Evolutionary conservation across 2,888 invertebrate genomes (phyloP), one percentile per base, ranked within the genome.

Genomic region (Andrena trimmerana): DNA sequence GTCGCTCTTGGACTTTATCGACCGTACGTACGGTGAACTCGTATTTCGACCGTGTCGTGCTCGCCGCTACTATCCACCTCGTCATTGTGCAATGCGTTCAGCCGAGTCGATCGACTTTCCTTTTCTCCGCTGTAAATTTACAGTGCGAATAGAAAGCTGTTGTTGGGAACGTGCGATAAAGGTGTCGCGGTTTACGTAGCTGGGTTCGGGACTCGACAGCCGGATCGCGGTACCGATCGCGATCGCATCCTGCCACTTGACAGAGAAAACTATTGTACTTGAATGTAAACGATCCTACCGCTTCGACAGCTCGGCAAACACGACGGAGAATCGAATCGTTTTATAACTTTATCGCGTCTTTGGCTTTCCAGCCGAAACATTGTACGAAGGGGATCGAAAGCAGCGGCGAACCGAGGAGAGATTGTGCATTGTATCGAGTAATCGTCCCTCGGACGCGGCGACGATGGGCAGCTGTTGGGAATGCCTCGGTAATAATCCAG

Each of bases 31-130:
- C 59, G 16, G 8, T 4, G 54, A 33, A 50, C 69, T 57, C 50
- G 57, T 13, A 33, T 60, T 57, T 66, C 71, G 66, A 71, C n/a
- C 42, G 71, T 29, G 50, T 42, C 71, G 31, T 48, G 65, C 59
- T 10, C 31, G 31, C 24, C 33, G 13, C 24, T 42, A n/a, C 24
- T 42, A n/a, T 66, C 33, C 60, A 7, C 24, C 33, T 73, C 27
- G 20, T 6, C 31, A 36, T 57, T 48, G 54, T 20, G 29, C 24
- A 42, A 50, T 59, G 24, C 36, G 8, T n/a, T 42, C 42, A 1
- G 42, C 1, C 4, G 33, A 52, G 4, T n/a, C 6, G 42, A 20
- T 59, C 50, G 20, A n/a, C 16, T 27, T 24, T 48, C 42, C 42
- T 33, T 27, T 6, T 33, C 54, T 8, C 13, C 27, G 36, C 1